Percentiles rank a stretch among this genome's conserved stretches.
These are phyloP conservation scores for Ceuthmochares aereus DNA, from an alignment of 2,113 vertebrate genomes.

Conservation along the genomic window DNA sequence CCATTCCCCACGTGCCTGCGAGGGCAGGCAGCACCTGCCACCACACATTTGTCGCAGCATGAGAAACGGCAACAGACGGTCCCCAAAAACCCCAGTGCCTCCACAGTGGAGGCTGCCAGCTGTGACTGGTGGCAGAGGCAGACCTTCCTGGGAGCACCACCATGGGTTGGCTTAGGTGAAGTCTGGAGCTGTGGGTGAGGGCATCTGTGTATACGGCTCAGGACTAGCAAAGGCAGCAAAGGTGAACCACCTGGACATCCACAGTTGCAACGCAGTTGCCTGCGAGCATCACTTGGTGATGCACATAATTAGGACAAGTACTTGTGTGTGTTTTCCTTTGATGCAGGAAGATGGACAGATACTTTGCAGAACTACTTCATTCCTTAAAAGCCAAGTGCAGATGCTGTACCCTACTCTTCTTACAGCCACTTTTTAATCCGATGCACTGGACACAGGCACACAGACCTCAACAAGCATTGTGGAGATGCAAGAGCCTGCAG, in stretches of 20 bases:
- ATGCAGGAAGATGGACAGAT: not conserved
- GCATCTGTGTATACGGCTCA: not conserved
- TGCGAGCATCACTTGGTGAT: not conserved
- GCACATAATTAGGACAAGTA: not conserved
- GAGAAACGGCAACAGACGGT: not conserved
- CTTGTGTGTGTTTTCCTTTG: not conserved
- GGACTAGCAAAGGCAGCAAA: not conserved
- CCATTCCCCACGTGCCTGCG: accelerated
- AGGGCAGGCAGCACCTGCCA: not conserved
- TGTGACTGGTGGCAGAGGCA: accelerated
- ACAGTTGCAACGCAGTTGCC: not conserved
- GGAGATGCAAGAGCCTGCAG: not conserved
- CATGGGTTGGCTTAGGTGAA: accelerated
- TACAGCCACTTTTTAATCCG: not conserved
- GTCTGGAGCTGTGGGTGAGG: not conserved
- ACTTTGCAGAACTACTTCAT: not conserved
- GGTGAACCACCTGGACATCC: not conserved
- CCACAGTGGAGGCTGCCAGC: accelerated
- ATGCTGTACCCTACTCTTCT: not conserved
- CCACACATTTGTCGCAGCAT: accelerated
- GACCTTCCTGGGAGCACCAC: not conserved
- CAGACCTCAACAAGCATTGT: not conserved
- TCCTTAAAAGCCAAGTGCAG: not conserved
- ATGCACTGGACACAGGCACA: accelerated
- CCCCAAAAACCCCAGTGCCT: not conserved